These are phyloP conservation scores for Sceliomorpha sp. DNA, from an alignment of 2,888 invertebrate species.

Conservation along the genomic window DNA sequence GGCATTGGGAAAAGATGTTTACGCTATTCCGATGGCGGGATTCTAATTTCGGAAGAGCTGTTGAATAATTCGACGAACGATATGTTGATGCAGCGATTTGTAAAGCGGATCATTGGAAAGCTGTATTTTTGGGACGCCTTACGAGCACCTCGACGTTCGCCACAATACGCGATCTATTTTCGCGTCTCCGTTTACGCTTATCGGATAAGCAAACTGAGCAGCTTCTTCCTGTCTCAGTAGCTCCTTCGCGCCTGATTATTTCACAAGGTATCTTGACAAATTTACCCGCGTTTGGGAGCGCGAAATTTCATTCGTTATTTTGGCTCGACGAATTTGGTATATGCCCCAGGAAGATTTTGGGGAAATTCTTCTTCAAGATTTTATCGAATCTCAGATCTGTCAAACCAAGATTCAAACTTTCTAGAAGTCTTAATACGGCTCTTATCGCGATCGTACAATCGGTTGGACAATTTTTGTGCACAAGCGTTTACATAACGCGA, in stretches of 20 bases:
- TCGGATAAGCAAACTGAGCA: conserved; percentile 19
- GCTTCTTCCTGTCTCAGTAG: conserved; percentile 23
- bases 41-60: neutral
- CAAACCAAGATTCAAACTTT: too few relatives aligned
- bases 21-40: too few relatives aligned
- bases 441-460: too few relatives aligned
- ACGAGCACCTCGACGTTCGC: neutral
- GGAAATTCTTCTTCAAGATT: too few relatives aligned
- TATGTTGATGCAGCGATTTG: conserved; percentile 11
- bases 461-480: neutral
- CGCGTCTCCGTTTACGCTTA: conserved; percentile 13
- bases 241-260: conserved; percentile 5
- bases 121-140: too few relatives aligned
- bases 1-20: too few relatives aligned
- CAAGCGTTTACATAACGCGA: neutral
- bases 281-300: neutral
- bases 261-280: too few relatives aligned
- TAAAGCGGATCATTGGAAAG: too few relatives aligned
- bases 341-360: too few relatives aligned
- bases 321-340: too few relatives aligned
- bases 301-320: neutral
- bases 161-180: conserved; percentile 6
- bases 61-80: conserved; percentile 3
- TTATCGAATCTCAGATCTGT: too few relatives aligned
- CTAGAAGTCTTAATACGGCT: too few relatives aligned